Percentiles rank a stretch among this genome's conserved stretches.
Evolutionary conservation across 2,113 vertebrate species (phyloP).

Genomic region (Boulengeromyrus knoepffleri): DNA sequence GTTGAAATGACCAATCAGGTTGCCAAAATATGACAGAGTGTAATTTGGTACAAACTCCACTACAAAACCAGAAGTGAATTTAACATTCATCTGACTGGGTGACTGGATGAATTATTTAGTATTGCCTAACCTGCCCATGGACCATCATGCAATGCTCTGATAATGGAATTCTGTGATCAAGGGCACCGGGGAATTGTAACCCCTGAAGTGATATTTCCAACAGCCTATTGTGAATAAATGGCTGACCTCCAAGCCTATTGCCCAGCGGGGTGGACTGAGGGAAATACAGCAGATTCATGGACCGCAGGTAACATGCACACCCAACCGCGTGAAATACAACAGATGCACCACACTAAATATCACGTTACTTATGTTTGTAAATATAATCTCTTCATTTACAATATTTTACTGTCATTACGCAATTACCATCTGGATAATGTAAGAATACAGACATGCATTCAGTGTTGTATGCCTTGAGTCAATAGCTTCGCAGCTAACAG

Average conservation of each 20-base stretch:
- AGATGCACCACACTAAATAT: background rate
- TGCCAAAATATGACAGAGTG: background rate
- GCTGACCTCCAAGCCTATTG: background rate
- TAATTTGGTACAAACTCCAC: background rate
- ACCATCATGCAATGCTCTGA: conserved; percentile 16
- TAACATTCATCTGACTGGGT: conserved; percentile 4
- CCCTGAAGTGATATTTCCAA: conserved; percentile 16
- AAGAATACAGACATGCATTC: background rate
- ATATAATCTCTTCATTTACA: background rate
- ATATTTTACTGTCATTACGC: background rate
- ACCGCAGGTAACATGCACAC: background rate
- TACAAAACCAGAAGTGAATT: background rate
- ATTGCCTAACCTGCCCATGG: conserved; percentile 4
- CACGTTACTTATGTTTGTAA: background rate
- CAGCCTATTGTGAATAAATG: background rate
- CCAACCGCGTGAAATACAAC: background rate
- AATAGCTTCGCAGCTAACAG: background rate
- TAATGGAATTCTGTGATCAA: conserved; percentile 17
- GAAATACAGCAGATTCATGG: background rate
- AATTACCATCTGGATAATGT: background rate
- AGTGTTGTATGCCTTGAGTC: background rate
- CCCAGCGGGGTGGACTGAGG: background rate
- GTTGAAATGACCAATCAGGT: background rate
- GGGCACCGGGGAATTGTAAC: conserved; percentile 1
- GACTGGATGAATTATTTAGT: conserved; percentile 14